These are phyloP conservation scores for Gallinago paraguaiae DNA, from an alignment of 2,113 vertebrate species.

Conservation along the genomic window DNA sequence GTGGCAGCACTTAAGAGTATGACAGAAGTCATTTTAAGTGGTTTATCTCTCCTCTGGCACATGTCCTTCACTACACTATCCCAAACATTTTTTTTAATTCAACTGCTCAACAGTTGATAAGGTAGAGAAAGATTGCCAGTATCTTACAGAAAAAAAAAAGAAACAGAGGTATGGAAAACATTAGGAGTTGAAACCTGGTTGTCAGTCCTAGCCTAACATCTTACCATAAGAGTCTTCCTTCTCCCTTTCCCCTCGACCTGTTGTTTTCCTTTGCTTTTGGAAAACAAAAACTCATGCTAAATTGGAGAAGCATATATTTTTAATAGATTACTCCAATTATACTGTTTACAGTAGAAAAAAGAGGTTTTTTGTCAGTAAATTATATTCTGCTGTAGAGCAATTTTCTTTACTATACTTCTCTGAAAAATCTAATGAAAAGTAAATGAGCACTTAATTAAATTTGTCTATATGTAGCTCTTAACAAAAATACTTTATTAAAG, in stretches of 20 bases:
- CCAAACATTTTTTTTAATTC: constrained; percentile 13
- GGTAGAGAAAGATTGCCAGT: background rate
- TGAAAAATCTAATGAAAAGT: constrained; percentile 21
- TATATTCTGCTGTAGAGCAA: background rate
- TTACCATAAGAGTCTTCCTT: background rate
- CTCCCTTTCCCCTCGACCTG: fast-evolving
- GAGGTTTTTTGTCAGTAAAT: background rate
- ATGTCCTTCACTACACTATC: background rate
- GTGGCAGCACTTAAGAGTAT: background rate
- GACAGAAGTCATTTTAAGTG: background rate
- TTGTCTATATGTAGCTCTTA: background rate
- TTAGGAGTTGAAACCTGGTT: background rate
- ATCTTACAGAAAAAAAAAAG: background rate
- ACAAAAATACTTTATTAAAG: constrained; percentile 25
- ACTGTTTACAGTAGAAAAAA: background rate
- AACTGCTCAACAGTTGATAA: background rate
- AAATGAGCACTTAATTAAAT: background rate
- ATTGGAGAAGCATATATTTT: background rate
- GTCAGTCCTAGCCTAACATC: background rate
- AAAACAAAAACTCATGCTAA: background rate
- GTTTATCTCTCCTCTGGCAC: background rate
- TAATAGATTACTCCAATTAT: background rate
- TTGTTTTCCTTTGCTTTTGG: background rate
- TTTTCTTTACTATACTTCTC: background rate
- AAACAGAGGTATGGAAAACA: background rate